phyloP scores from a whole-genome alignment of 2,113 vertebrate species.

The Sebastes fasciatus region DNA sequence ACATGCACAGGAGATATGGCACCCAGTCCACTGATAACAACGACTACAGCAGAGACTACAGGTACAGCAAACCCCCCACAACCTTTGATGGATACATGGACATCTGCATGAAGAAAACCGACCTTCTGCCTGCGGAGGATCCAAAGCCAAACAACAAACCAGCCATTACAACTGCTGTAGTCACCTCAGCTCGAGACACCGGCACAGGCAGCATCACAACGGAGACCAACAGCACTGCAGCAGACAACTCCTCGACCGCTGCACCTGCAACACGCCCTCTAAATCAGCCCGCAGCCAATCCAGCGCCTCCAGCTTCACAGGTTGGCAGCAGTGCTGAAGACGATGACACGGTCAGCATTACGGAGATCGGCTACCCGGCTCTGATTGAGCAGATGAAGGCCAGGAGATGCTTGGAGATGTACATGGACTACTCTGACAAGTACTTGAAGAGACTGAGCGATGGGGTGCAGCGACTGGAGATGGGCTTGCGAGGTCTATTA shows the following conservation, averaged over 20 bases:
- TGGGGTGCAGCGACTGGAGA: slow-evolving; percentile 13
- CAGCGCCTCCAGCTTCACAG: slow-evolving; percentile 6
- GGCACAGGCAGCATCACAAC: not conserved
- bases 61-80: slow-evolving; percentile 25
- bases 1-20: slow-evolving; percentile 81
- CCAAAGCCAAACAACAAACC: not conserved
- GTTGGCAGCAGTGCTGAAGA: not conserved
- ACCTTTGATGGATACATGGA: slow-evolving; percentile 69
- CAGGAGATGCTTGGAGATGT: slow-evolving; percentile 78
- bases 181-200: not conserved
- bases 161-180: not conserved
- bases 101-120: slow-evolving; percentile 67
- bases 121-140: slow-evolving; percentile 54
- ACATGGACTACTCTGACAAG: slow-evolving; percentile 73
- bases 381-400: slow-evolving; percentile 82
- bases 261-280: not conserved
- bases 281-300: not conserved
- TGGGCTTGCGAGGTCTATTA: not conserved
- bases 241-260: not conserved
- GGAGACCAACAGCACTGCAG: slow-evolving; percentile 21
- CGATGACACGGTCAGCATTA: slow-evolving; percentile 76
- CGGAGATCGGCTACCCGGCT: slow-evolving; percentile 83
- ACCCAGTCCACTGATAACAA: slow-evolving; percentile 62
- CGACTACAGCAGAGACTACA: slow-evolving; percentile 75
- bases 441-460: slow-evolving; percentile 17